phyloP scores from a whole-genome alignment of 2,888 invertebrate genomes.

The Metopia argyrocephala region DNA sequence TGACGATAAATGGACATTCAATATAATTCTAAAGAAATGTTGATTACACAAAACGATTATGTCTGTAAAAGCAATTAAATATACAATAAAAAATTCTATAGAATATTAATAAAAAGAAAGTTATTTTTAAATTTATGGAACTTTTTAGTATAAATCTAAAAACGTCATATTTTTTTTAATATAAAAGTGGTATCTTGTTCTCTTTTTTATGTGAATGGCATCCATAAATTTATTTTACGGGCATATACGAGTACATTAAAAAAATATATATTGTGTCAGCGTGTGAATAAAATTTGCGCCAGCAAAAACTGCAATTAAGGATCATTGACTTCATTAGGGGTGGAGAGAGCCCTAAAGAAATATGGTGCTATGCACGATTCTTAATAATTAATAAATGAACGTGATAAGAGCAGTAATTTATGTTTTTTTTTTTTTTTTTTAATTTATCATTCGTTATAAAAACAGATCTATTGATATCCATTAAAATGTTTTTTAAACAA shows the following conservation, averaged over 20 bases:
- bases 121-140: too few relatives aligned
- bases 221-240: neutral
- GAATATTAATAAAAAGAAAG: neutral
- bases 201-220: neutral
- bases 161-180: too few relatives aligned
- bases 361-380: neutral
- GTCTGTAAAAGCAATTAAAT: neutral
- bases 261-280: slow-evolving; percentile 46
- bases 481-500: neutral
- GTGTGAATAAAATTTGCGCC: slow-evolving; percentile 15
- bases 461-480: slow-evolving; percentile 8
- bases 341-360: neutral
- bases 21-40: neutral
- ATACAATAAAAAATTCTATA: neutral
- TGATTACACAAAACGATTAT: neutral
- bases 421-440: slow-evolving; percentile 21
- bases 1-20: slow-evolving; percentile 9
- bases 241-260: too few relatives aligned
- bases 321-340: slow-evolving; percentile 35
- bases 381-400: slow-evolving; percentile 23
- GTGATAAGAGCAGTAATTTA: slow-evolving; percentile 30
- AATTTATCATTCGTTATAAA: neutral
- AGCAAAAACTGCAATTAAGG: slow-evolving; percentile 29
- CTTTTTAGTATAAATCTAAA: too few relatives aligned
- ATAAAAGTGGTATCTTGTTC: neutral